These are phyloP conservation scores for Manduca sexta DNA, from an alignment of 1,140 invertebrate genomes.

Conservation along the genomic window DNA sequence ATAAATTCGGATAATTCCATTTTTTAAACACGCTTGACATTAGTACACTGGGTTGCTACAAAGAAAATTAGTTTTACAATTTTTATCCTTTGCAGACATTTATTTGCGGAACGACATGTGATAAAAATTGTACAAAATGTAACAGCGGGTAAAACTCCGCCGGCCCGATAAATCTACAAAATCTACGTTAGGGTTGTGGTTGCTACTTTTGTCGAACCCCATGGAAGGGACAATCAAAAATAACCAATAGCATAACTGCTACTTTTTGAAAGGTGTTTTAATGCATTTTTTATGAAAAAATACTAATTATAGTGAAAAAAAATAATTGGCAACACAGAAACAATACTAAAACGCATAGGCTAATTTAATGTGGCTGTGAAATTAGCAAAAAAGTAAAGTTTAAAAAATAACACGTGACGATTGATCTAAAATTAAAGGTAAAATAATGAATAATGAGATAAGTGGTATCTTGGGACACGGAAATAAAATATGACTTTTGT, in stretches of 20 bases:
- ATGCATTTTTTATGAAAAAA: conserved; percentile 68
- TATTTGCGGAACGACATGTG: no score
- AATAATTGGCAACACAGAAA: conserved; percentile 71
- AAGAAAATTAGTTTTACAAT: no score
- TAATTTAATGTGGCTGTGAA: conserved; percentile 72
- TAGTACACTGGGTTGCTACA: no score
- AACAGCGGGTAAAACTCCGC: no score
- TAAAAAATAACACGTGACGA: conserved; percentile 53
- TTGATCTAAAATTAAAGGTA: conserved; percentile 26
- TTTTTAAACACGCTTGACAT: no score
- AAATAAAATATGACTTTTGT: background rate
- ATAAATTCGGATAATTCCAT: no score
- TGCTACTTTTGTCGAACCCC: no score
- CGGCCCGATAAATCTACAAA: no score
- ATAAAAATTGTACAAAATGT: no score
- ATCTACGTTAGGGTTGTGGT: no score
- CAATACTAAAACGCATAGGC: conserved; percentile 72
- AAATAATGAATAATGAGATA: background rate
- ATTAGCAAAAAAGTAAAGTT: conserved; percentile 67
- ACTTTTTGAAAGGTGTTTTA: conserved; percentile 71
- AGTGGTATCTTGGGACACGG: background rate
- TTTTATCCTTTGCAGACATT: no score
- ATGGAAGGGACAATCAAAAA: no score
- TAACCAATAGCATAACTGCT: conserved; percentile 60
- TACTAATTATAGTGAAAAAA: conserved; percentile 35